These are phyloP conservation scores for Tragulus kanchil DNA, from an alignment of 2,113 vertebrate species.

Conservation along the genomic window DNA sequence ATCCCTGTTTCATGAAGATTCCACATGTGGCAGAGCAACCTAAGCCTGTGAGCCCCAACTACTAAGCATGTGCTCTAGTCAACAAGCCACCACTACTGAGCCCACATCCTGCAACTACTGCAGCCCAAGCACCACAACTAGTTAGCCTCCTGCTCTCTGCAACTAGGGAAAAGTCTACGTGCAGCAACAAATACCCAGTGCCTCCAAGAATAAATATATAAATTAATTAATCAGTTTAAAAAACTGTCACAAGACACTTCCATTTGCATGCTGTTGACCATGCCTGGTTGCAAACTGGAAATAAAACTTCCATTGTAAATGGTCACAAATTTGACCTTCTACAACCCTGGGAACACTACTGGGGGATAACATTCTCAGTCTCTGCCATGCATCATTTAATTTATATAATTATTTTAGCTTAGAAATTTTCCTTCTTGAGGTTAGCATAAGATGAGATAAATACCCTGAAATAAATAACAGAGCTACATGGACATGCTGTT, in stretches of 20 bases:
- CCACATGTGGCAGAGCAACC: not conserved
- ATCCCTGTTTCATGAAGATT: not conserved
- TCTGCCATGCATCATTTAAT: not conserved
- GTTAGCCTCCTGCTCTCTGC: not conserved
- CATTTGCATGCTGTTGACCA: too few species aligned
- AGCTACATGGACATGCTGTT: not conserved
- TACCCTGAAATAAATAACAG: not conserved
- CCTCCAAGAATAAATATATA: not conserved
- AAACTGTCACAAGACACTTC: not conserved
- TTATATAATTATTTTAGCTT: slow-evolving; percentile 29
- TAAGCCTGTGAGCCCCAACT: not conserved
- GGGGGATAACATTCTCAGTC: not conserved
- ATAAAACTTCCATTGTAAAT: not conserved
- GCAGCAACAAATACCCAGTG: not conserved
- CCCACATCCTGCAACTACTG: not conserved
- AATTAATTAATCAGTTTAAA: not conserved
- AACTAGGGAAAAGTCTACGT: not conserved
- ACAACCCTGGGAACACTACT: not conserved
- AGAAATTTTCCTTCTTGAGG: not conserved
- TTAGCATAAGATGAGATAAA: not conserved
- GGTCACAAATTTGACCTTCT: not conserved
- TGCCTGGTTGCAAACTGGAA: not conserved
- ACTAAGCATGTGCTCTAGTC: not conserved
- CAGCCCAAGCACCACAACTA: not conserved
- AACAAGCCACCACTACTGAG: not conserved